Evolutionary conservation across 2,113 vertebrate species (phyloP), one percentile per base, ranked within the genome.

Genomic region (Gallinago media): DNA sequence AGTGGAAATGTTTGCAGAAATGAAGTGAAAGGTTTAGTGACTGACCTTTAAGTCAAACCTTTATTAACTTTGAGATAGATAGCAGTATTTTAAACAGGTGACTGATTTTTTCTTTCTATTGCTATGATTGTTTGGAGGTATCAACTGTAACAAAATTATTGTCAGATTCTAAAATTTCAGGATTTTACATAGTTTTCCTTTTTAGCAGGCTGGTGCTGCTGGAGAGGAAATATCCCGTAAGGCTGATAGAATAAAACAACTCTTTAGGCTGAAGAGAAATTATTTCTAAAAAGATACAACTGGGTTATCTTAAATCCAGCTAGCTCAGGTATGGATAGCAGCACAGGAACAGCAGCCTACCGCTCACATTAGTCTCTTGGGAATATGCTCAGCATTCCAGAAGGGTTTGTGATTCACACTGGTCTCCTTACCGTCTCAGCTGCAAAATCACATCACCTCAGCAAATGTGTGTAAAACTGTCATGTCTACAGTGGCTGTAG

Each of bases 401-500:
- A 14, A 12, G 8, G 6, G 12, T 20, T 77, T 85, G 17, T 76
- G 14, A 18, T 19, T 78, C 56, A 20, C 5, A 4, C 2, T 13
- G 25, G 12, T 38, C 20, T 76, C 10, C n/a, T 80, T 16, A 44
- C 21, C 1, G 0, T 40, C 36, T 46, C 29, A 46, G 19, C 13
- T 70, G 26, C 19, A 44, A 32, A 65, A 42, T 8, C 23, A 10
- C 23, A 38, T 22, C 61, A 34, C 27, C 9, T 26, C 23, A 65
- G 16, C 12, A 73, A 59, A 62, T 31, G 36, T 29, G 11, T 8
- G 46, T 74, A 23, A 62, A 84, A 1, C 8, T 31, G 8, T 44
- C 0, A 0, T 44, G 36, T 31, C 49, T 49, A 2, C 20, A n/a
- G 11, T 10, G 4, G 3, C 15, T 52, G 15, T 27, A 14, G 4